These are phyloP conservation scores for Triplophysa bombifrons DNA, from an alignment of 2,797 vertebrate genomes.

Conservation along the genomic window DNA sequence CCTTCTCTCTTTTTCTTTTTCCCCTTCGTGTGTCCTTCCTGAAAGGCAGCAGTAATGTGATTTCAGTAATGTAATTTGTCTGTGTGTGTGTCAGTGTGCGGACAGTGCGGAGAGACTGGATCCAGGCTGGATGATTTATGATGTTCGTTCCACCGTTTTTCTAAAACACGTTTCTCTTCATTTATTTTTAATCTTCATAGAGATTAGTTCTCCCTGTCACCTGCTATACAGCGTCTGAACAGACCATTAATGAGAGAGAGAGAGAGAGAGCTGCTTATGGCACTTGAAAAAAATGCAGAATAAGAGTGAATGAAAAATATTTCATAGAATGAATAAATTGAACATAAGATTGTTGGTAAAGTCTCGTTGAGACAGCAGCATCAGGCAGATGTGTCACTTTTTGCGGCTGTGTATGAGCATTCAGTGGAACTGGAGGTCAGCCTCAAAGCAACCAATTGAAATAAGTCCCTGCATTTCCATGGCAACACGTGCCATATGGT, in stretches of 20 bases:
- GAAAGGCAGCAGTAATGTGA: constrained; percentile 63
- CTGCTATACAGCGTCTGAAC: constrained; percentile 87
- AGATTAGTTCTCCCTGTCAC: constrained; percentile 84
- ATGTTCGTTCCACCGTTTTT: constrained; percentile 79
- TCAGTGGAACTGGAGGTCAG: constrained; percentile 55
- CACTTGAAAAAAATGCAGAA: neutral
- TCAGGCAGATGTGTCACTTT: constrained; percentile 31
- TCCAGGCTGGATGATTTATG: constrained; percentile 85
- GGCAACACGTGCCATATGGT: constrained; percentile 49
- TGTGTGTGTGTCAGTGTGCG: constrained; percentile 67
- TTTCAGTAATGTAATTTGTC: constrained; percentile 64
- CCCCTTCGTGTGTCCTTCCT: constrained; percentile 57
- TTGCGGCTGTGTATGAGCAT: constrained; percentile 46
- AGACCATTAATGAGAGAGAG: constrained; percentile 79
- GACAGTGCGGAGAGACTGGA: constrained; percentile 68
- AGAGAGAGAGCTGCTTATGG: constrained; percentile 8
- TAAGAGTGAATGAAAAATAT: constrained; percentile 20
- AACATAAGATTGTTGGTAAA: neutral
- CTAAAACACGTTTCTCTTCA: constrained; percentile 84
- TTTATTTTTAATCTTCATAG: constrained; percentile 87
- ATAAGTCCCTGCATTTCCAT: constrained; percentile 50
- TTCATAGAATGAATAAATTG: neutral
- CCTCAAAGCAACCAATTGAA: constrained; percentile 43
- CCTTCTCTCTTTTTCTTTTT: constrained; percentile 29
- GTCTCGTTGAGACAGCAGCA: constrained; percentile 25